Base-by-base conservation (phyloP, 1,140 invertebrate species). In the Euwallacea fornicatus region DNA sequence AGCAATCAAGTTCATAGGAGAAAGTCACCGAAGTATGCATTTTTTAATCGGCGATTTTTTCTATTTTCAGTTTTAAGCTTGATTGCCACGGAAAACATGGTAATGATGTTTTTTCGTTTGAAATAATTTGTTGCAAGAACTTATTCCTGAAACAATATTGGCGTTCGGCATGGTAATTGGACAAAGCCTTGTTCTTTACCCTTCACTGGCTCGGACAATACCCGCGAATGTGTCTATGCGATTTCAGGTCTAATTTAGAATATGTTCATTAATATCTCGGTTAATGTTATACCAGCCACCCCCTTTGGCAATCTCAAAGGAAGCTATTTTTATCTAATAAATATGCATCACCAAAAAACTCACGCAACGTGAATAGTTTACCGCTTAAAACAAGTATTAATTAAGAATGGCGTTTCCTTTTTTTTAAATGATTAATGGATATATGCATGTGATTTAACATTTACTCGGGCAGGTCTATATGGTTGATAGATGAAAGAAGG, bases 401-500 rank as follows among this genome's bases (percentile, higher is more conserved):
- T 72, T 72, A 72, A 67, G 9, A 59, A 43, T 68, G 59, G 65
- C 59, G 70, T 72, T 67, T 67, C 69, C 55, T 54, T 65, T 72
- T n/a, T 66, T 72, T 72, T 72, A 58, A 67, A 63, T 72, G 71
- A 72, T 72, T 72, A 72, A 72, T 72, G 71, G 61, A 69, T 65
- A 69, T 68, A 73, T 67, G 62, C 72, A 70, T 73, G 67, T 66
- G 67, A 69, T 73, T 73, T 61, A 73, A 65, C 62, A 73, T 64
- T 71, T 53, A 66, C 61, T 60, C 42, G 61, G 58, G 62, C 67
- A 69, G 72, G 67, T 73, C 63, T 68, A 68, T 62, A 64, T 66
- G 56, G 75, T 74, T 72, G 70, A 76, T 74, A 74, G 69, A 74
- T 72, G 72, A 73, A 63, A 42, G 58, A 69, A 73, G 66, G 66